Base-by-base conservation (phyloP, 2,113 vertebrate genomes). In the Anthoscopus minutus region DNA sequence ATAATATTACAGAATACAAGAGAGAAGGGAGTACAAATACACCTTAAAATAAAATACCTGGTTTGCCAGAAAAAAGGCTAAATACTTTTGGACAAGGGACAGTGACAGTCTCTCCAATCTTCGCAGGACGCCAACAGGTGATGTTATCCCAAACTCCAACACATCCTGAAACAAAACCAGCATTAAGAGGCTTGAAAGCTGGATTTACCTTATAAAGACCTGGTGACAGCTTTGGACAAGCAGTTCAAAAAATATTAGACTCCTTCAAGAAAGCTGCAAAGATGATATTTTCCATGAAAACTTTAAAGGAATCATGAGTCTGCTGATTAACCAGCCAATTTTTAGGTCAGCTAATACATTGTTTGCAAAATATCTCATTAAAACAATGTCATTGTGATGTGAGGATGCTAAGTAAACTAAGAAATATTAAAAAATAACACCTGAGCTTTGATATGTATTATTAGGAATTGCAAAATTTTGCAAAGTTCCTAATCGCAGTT, bases 121-220 rank as follows among this genome's bases (percentile, higher is more conserved):
- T 97, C 0, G 98, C 98, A 22, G 97, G 96, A 45, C 60, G 97
- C 98, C 98, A 98, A 38, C 98, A 98, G 0, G 98, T 98, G 73
- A 98, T 93, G 89, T 98, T 98, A 96, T 98, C 98, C 98, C 98
- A 98, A 88, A 97, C 22, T 37, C 98, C 98, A 64, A 94, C 77
- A 95, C 98, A 98, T 51, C 98, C 98, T 91, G 84, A 25, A 96
- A 95, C 8, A 94, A 86, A 95, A 89, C 1, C 73, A 83, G 54
- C 5, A 8, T 60, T 45, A 94, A 78, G 2, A 83, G 30, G n/a
- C 28, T 58, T 93, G 37, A 91, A 92, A 78, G 5, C 10, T 48
- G 16, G 23, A 37, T 48, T 40, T 48, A n/a, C 20, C 33, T 71
- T 45, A 35, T 14, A 44, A 50, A 64, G 51, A 65, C 7, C 20